A percentile compares a stretch with the other conserved stretches of the same genome.
Conservation (phyloP, 2,888 invertebrate genomes). For the Palloptera scutellata region DNA sequence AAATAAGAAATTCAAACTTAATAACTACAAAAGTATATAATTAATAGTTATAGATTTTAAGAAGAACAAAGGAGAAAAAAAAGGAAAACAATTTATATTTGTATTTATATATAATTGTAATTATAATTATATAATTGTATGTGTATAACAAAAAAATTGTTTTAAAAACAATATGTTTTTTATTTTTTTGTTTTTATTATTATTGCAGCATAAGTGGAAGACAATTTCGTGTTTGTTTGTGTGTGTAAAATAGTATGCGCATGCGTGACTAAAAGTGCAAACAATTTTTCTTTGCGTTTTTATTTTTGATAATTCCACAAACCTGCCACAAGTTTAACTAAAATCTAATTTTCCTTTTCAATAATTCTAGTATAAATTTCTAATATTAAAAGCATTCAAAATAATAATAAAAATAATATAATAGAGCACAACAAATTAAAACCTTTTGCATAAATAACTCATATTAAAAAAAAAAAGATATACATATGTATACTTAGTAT, state of each 20-base stretch:
- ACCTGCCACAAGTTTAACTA: conserved; percentile 39
- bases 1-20: conserved; percentile 1
- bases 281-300: conserved; percentile 23
- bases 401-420: conserved; percentile 10
- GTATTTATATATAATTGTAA: too few species aligned
- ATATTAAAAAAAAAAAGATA: conserved; percentile 7
- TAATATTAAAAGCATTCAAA: conserved; percentile 1
- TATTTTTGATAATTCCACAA: conserved; percentile 37
- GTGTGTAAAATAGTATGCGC: conserved; percentile 32
- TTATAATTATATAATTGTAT: too few species aligned
- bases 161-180: conserved; percentile 34
- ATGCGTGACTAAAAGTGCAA: conserved; percentile 26
- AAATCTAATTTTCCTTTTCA: conserved; percentile 3
- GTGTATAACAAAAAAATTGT: too few species aligned
- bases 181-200: conserved; percentile 28
- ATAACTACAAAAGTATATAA: conserved; percentile 34
- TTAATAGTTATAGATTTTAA: conserved; percentile 18
- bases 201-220: conserved; percentile 61
- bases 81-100: too few species aligned
- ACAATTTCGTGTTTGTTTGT: conserved; percentile 43
- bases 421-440: conserved; percentile 25
- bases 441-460: conserved; percentile 21
- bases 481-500: too few species aligned
- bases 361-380: too few species aligned
- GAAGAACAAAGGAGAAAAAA: background rate